These are phyloP conservation scores for Diorhabda carinulata DNA, from an alignment of 1,140 invertebrate genomes.

Conservation along the genomic window DNA sequence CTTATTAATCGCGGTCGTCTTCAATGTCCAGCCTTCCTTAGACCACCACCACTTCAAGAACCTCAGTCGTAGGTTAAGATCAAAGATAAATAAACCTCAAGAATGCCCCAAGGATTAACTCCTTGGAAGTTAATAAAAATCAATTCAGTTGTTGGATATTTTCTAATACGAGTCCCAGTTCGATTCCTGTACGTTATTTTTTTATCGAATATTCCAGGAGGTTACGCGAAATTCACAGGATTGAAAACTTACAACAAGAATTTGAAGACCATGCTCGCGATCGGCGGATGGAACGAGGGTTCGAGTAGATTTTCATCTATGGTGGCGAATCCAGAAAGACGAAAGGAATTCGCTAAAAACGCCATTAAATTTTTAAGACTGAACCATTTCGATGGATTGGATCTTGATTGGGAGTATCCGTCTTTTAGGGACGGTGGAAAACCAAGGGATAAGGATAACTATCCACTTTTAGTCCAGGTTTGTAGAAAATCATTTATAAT, in stretches of 20 bases:
- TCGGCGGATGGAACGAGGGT: conserved; percentile 96
- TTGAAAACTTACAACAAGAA: conserved; percentile 92
- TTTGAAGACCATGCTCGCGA: conserved; percentile 86
- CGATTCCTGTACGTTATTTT: no score
- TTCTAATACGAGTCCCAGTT: no score
- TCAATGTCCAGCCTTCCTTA: no score
- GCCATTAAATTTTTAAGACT: conserved; percentile 83
- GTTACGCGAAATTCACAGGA: conserved; percentile 91
- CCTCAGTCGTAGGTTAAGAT: no score
- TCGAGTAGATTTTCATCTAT: conserved; percentile 83
- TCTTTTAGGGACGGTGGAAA: conserved; percentile 83
- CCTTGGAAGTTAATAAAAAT: no score
- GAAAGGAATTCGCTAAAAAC: conserved; percentile 81
- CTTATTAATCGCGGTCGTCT: no score
- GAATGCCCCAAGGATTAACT: no score
- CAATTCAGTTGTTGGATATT: no score
- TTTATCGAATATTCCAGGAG: conserved; percentile 57
- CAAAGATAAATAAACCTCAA: no score
- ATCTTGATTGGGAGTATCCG: conserved; percentile 97
- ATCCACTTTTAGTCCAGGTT: conserved; percentile 81
- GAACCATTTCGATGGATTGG: conserved; percentile 92
- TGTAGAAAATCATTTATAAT: conserved; percentile 26
- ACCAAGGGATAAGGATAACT: conserved; percentile 84
- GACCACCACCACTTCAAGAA: no score
- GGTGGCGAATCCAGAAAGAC: conserved; percentile 69